Evolutionary conservation across 2,113 vertebrate species (phyloP), one percentile per base, ranked within the genome.

Genomic region (Amphiprion percula): DNA sequence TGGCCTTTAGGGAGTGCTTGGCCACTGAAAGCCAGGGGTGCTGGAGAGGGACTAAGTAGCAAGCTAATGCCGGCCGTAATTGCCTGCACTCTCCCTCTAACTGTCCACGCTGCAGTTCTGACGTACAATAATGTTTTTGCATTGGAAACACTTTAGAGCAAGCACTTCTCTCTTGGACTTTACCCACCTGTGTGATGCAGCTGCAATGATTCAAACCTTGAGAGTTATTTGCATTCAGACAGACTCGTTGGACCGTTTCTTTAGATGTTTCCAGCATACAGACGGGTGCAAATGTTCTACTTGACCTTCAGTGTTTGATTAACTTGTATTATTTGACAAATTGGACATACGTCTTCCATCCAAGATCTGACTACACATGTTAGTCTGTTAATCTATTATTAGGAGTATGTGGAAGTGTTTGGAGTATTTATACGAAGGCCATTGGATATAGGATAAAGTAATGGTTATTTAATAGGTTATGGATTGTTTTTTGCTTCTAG

Each of bases 1-100:
- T 93, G 92, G 91, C 93, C 91, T 94, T 94, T 95, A 80, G 91
- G 86, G 76, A 88, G 68, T 58, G 78, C 90, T 88, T 86, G 58
- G 92, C 71, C 53, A 78, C 24, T 87, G 80, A 91, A 90, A 92
- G 87, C 80, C 76, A 74, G 69, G 65, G 84, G 70, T 79, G 54
- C 68, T 30, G 49, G 75, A 84, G 66, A 66, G 81, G 68, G 81
- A 82, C 80, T 81, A 81, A 77, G 81, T 82, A 79, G 77, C 81
- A 53, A 63, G 73, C 77, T 91, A 90, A 91, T 88, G 85, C 73
- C 24, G 17, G 61, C 53, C 3, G 28, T 89, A 87, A 90, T 89
- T 91, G 85, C 82, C 73, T 60, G 73, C 68, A 66, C 77, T 80
- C 71, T 84, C 59, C 77, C 17, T 67, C 59, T 49, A 66, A 81